Evolutionary conservation across 2,797 vertebrate genomes (phyloP), one percentile per base, ranked within the genome.

Genomic region (Myiotriccus ornatus): DNA sequence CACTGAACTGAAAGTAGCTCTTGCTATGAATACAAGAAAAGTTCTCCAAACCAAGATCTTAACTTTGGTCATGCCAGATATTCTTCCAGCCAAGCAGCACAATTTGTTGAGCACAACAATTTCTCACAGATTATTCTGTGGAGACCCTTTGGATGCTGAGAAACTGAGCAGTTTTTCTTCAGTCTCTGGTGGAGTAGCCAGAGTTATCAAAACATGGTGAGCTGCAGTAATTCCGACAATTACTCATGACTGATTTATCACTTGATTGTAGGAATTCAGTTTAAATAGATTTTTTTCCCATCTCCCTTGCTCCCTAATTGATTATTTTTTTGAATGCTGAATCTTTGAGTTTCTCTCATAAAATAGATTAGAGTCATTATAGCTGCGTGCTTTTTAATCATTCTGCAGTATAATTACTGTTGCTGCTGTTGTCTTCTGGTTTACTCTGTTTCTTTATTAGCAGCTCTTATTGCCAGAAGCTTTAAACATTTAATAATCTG

Each of bases 361-460:
- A 97, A 97, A 96, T 50, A 92, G 94, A 97, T 96, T 95, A 95
- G 87, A 94, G 96, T 95, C 91, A 97, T 97, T 97, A 96, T 76
- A 84, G 52, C 79, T 95, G 86, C 50, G 14, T 92, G 93, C 94
- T 96, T 94, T 96, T 97, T 96, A 97, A 97, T 98, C 95, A 97
- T 97, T 92, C 87, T 94, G 56, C 88, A 95, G 74, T 69, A 65
- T 92, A 97, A 96, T 97, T 95, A 93, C 96, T 77, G 47, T 91
- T 92, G 75, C 70, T 95, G 23, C 53, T 81, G 82, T 70, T 95
- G 81, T 94, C 73, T 90, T 79, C 84, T 96, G 44, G 83, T 95
- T 86, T 93, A 59, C 60, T 63, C 52, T 32, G 64, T 68, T 75
- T 90, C 91, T 97, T 96, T 96, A 96, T 97, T 94, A 97, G 87